Conservation (phyloP, 2,797 vertebrate species). For the Cynodonichthys magdalenae region DNA sequence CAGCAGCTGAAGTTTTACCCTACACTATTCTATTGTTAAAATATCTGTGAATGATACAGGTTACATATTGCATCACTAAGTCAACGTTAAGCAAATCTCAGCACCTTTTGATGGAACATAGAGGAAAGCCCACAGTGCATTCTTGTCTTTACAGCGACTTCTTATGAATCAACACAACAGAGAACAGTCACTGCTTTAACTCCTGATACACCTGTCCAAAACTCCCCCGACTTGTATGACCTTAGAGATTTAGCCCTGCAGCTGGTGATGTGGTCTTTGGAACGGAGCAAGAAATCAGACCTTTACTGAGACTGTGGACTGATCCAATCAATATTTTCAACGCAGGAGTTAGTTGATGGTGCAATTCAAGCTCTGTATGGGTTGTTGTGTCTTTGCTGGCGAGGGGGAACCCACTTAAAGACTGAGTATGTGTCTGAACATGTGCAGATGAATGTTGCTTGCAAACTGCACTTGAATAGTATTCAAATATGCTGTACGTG, state of each 20-base stretch:
- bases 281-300: constrained; percentile 61
- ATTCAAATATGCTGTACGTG: not conserved
- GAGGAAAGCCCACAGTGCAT: constrained; percentile 3
- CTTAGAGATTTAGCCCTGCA: constrained; percentile 41
- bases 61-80: constrained; percentile 16
- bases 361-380: constrained; percentile 53
- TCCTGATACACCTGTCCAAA: constrained; percentile 28
- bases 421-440: constrained; percentile 10
- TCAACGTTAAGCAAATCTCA: constrained; percentile 40
- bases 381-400: constrained; percentile 46
- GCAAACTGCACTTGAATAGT: constrained; percentile 2
- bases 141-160: constrained; percentile 42
- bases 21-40: constrained; percentile 13
- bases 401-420: constrained; percentile 14
- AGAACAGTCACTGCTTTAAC: constrained; percentile 44
- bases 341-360: constrained; percentile 56
- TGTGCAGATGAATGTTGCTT: constrained; percentile 10
- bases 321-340: constrained; percentile 71
- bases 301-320: constrained; percentile 66
- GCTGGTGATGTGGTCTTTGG: constrained; percentile 42
- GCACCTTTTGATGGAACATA: constrained; percentile 18
- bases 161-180: constrained; percentile 62
- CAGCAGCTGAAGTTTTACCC: constrained; percentile 5
- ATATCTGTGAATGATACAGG: constrained; percentile 31
- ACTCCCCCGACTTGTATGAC: constrained; percentile 50